A percentile compares a stretch with the other conserved stretches of the same genome.
phyloP scores from a whole-genome alignment of 2,797 vertebrate genomes.

The Periparus ater region DNA sequence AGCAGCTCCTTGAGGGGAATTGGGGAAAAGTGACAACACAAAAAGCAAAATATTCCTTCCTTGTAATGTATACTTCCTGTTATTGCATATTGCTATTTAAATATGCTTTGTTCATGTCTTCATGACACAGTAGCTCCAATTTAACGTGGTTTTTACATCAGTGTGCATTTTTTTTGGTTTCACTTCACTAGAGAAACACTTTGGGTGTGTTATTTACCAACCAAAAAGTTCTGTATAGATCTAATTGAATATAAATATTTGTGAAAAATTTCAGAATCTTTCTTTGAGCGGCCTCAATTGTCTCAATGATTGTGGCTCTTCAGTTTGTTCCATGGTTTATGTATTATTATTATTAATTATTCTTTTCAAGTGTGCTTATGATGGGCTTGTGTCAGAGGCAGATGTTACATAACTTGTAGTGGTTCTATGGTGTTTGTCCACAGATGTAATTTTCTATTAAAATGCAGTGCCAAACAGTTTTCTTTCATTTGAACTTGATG shows the following conservation, averaged over 20 bases:
- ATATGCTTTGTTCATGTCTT: background rate
- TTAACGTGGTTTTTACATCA: background rate
- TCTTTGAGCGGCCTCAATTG: background rate
- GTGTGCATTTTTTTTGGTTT: background rate
- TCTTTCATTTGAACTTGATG: background rate
- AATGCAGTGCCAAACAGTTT: background rate
- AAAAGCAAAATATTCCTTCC: background rate
- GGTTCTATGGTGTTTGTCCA: background rate
- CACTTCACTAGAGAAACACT: background rate
- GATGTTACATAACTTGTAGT: background rate
- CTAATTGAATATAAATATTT: background rate
- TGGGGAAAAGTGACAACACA: background rate
- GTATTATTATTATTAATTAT: background rate
- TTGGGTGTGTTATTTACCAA: background rate
- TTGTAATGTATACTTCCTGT: background rate
- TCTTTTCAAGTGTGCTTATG: background rate
- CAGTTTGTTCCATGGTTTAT: background rate
- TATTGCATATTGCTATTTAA: fast-evolving
- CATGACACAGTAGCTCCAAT: background rate
- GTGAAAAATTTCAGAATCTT: background rate
- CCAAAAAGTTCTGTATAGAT: background rate
- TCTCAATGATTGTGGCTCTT: background rate
- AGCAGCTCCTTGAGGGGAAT: background rate
- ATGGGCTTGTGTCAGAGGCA: background rate
- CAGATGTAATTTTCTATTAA: background rate